Evolutionary conservation across 2,797 vertebrate genomes (phyloP).

Genomic region (Intellagama lesueurii): DNA sequence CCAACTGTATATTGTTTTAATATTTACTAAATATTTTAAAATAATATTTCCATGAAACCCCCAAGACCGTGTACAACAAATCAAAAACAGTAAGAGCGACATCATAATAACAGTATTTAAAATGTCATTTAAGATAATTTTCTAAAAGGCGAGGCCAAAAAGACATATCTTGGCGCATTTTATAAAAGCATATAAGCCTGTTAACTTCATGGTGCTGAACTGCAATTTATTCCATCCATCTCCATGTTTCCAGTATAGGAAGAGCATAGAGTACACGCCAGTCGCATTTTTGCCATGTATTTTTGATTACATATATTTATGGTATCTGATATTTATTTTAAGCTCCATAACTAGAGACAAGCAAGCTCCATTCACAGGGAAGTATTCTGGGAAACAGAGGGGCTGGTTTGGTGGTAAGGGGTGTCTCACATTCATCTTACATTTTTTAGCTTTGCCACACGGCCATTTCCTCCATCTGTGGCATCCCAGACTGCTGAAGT

Average conservation of each 20-base stretch:
- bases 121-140: neutral
- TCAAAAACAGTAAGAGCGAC: neutral
- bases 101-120: neutral
- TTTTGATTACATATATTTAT: neutral
- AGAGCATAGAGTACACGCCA: neutral
- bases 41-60: neutral
- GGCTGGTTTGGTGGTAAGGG: neutral
- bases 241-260: neutral
- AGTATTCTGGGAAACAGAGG: constrained; percentile 2
- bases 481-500: neutral
- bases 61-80: neutral
- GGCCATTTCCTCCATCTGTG: constrained; percentile 32
- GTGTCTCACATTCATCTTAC: neutral
- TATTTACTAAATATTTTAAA: neutral
- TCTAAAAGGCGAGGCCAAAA: no score
- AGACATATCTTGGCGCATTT: neutral
- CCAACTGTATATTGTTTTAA: neutral
- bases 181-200: neutral
- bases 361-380: neutral
- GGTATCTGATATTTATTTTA: neutral
- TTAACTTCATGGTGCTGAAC: neutral
- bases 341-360: neutral
- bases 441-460: neutral
- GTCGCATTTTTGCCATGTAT: neutral
- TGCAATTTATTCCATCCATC: neutral